Conservation (phyloP, 2,888 invertebrate genomes). For the Cerastoderma edule region DNA sequence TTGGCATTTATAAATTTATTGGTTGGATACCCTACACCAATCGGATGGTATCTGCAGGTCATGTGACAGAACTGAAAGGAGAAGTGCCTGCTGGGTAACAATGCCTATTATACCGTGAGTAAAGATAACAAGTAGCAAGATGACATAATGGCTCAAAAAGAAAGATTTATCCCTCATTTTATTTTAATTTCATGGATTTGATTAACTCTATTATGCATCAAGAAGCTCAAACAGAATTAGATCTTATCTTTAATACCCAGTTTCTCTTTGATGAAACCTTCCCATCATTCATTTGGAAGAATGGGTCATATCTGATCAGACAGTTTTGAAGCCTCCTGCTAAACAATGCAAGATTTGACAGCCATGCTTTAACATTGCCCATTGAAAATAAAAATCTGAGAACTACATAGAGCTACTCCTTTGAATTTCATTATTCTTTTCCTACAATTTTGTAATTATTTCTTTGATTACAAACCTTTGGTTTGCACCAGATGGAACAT, state of each 20-base stretch:
- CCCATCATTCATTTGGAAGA: too few species aligned
- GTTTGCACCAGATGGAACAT: too few species aligned
- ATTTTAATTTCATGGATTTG: background rate
- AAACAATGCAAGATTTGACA: background rate
- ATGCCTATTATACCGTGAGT: conserved; percentile 7
- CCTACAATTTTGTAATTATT: too few species aligned
- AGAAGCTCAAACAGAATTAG: background rate
- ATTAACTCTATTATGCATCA: conserved; percentile 3
- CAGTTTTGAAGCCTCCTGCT: background rate
- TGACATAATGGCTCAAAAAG: conserved; percentile 6
- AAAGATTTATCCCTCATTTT: background rate
- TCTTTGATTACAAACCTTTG: too few species aligned
- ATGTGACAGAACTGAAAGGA: conserved; percentile 19
- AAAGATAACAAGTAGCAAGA: background rate
- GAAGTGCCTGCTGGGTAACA: conserved; percentile 31
- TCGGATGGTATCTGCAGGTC: conserved; percentile 20
- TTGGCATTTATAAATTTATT: conserved; percentile 36
- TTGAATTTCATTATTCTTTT: too few species aligned
- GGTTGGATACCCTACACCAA: conserved; percentile 34
- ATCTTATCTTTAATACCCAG: too few species aligned
- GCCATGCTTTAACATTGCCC: too few species aligned
- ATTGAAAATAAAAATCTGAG: too few species aligned
- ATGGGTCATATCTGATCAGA: background rate
- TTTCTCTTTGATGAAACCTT: too few species aligned
- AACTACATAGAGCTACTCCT: too few species aligned